A percentile compares a stretch with the other conserved stretches of the same genome.
Conservation (phyloP, 2,113 vertebrate genomes). For the Scopus umbretta region DNA sequence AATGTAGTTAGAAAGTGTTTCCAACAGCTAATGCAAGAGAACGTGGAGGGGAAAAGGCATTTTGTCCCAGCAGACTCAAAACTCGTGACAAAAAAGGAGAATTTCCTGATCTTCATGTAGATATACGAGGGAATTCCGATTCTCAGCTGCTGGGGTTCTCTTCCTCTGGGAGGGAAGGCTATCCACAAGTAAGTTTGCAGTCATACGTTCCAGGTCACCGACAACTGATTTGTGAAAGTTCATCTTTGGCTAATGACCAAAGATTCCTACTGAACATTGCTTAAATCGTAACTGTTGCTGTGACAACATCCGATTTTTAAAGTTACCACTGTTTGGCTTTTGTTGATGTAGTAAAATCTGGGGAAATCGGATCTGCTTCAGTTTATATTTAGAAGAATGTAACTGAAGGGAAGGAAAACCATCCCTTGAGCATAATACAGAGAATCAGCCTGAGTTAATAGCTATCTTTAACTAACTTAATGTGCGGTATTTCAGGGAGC, state of each 20-base stretch:
- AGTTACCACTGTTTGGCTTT: background rate
- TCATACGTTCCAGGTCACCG: background rate
- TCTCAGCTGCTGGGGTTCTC: conserved; percentile 91
- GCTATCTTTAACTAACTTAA: background rate
- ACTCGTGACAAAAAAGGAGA: background rate
- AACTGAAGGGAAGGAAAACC: background rate
- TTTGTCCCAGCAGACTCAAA: background rate
- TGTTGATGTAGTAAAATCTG: background rate
- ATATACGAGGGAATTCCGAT: conserved; percentile 95
- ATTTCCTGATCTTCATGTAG: conserved; percentile 67
- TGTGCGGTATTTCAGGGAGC: conserved; percentile 75
- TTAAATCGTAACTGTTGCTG: background rate
- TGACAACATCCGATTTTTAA: background rate
- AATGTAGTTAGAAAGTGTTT: background rate
- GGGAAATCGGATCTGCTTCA: background rate
- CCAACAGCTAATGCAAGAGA: background rate
- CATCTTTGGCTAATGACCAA: background rate
- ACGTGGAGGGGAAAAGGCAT: background rate
- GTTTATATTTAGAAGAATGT: background rate
- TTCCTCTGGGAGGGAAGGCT: conserved; percentile 92
- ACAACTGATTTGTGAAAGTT: background rate
- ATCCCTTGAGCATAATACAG: background rate
- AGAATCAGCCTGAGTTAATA: background rate
- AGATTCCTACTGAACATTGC: background rate
- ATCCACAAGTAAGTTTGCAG: conserved; percentile 88